phyloP scores from a whole-genome alignment of 37 sponge, comb jelly and placozoan genomes.

The Aplysina aerophoba region DNA sequence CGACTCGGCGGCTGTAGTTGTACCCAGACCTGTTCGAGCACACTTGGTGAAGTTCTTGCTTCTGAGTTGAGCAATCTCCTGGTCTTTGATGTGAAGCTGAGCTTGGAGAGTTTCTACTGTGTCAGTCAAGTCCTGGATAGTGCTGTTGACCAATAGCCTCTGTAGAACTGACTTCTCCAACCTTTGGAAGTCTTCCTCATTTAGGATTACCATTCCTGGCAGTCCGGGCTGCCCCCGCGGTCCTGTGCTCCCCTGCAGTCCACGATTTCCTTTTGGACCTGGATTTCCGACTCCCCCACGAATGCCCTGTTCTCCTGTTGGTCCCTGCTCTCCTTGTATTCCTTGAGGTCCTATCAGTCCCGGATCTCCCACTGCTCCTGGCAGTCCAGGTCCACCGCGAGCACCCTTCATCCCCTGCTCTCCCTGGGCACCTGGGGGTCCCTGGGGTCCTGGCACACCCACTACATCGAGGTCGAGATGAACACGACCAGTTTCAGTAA shows the following conservation, averaged over 20 bases:
- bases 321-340: conserved; percentile 9
- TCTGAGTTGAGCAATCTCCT: neutral
- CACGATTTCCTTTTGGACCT: neutral
- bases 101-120: neutral
- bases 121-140: neutral
- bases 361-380: neutral
- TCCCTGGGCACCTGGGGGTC: too few species aligned
- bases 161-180: too few species aligned
- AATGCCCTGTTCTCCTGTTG: neutral
- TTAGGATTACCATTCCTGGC: neutral
- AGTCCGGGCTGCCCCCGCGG: neutral
- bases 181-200: neutral
- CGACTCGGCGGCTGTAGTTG: neutral
- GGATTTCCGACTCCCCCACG: neutral
- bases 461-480: too few species aligned
- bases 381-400: neutral
- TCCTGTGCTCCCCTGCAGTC: neutral
- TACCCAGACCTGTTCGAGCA: neutral
- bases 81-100: conserved; percentile 3
- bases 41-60: neutral
- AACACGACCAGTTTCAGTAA: too few species aligned
- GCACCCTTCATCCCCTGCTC: neutral
- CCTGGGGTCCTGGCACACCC: too few species aligned
- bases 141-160: too few species aligned
- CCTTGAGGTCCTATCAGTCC: conserved; percentile 15